Conservation (phyloP, 2,888 invertebrate species). For the Cephus pygmeus region DNA sequence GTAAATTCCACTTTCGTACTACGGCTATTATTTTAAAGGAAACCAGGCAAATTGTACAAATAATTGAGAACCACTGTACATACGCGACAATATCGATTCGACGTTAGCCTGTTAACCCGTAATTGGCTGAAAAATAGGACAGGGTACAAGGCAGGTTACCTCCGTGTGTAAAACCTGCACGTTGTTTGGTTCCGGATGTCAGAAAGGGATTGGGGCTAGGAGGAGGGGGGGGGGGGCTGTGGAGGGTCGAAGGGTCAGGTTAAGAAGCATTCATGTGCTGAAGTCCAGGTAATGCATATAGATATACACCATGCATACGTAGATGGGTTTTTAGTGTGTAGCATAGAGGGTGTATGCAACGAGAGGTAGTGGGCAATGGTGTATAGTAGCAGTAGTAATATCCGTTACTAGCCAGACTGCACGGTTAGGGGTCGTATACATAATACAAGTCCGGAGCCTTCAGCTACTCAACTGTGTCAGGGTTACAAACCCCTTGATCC, state of each 20-base stretch:
- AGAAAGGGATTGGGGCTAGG: neutral
- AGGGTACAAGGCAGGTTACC: conserved; percentile 14
- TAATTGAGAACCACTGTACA: conserved; percentile 2
- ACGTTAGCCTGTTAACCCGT: conserved; percentile 54
- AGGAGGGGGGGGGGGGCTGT: neutral
- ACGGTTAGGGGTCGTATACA: conserved; percentile 53
- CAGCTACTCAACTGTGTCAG: conserved; percentile 57
- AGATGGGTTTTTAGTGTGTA: neutral
- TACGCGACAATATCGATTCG: conserved; percentile 51
- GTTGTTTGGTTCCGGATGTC: conserved; percentile 3
- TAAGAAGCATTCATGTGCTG: neutral
- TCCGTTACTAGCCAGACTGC: neutral
- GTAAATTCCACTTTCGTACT: neutral
- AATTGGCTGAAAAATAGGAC: conserved; percentile 58
- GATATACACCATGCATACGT: neutral
- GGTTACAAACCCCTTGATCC: conserved; percentile 47
- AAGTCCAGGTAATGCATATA: neutral
- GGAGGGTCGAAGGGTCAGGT: neutral
- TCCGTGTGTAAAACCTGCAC: conserved; percentile 8
- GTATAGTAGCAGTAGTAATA: neutral
- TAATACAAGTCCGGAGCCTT: conserved; percentile 29
- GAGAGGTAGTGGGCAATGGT: neutral
- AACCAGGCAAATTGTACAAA: neutral
- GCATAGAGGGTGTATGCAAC: neutral
- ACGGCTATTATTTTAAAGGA: neutral